Percentiles rank a stretch among this genome's conserved stretches.
Conservation (phyloP, 2,113 vertebrate genomes). For the Verasper variegatus region DNA sequence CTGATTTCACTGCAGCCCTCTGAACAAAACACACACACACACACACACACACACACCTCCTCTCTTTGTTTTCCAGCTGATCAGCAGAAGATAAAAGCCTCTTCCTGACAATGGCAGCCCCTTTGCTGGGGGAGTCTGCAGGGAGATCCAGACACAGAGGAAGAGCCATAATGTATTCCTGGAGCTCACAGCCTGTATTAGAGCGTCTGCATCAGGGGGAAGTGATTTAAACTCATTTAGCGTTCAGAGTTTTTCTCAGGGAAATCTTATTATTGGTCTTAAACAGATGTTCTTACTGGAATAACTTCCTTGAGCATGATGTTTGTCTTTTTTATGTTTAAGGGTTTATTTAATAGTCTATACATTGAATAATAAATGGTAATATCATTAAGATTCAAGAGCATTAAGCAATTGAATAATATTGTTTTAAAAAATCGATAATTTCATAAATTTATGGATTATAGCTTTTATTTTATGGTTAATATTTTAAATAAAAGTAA, state of each 20-base stretch:
- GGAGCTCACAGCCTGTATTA: constrained; percentile 46
- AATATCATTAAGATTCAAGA: background rate
- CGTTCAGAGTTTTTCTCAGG: constrained; percentile 17
- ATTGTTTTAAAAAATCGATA: no score
- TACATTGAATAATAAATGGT: background rate
- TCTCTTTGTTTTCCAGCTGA: constrained; percentile 70
- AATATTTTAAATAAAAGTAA: background rate
- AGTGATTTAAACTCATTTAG: constrained; percentile 53
- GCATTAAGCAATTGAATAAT: background rate
- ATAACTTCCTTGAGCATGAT: background rate
- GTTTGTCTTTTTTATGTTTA: background rate
- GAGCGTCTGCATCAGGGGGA: constrained; percentile 42
- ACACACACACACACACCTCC: constrained; percentile 35
- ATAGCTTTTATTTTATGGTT: no score
- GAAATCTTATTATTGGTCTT: constrained; percentile 33
- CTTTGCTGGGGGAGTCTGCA: constrained; percentile 54
- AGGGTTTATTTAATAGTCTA: background rate
- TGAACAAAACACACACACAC: constrained; percentile 22
- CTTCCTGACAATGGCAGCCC: constrained; percentile 70
- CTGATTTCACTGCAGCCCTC: constrained; percentile 47
- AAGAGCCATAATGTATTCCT: constrained; percentile 62
- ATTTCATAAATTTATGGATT: background rate
- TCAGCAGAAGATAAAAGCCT: constrained; percentile 76
- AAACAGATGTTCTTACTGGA: constrained; percentile 25
- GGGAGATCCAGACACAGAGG: constrained; percentile 38